These are phyloP conservation scores for Myripristis jacobus DNA, from an alignment of 2,797 vertebrate species.

Conservation along the genomic window DNA sequence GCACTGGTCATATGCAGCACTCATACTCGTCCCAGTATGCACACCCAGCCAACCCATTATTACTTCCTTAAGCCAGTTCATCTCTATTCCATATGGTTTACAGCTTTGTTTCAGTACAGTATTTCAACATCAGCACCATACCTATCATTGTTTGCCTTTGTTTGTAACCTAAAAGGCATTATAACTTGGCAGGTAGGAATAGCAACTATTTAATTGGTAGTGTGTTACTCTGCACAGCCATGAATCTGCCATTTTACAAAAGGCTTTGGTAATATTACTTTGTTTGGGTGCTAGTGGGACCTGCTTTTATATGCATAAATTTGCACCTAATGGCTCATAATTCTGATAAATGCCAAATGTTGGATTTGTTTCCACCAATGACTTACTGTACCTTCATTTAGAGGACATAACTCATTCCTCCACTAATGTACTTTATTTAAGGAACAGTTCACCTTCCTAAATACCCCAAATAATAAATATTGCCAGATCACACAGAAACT, in stretches of 20 bases:
- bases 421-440: not conserved
- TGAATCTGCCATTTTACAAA: too few relatives aligned
- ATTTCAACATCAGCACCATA: too few relatives aligned
- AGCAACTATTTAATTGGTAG: conserved; percentile 20
- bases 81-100: conserved; percentile 27
- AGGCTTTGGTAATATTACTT: too few relatives aligned
- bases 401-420: not conserved
- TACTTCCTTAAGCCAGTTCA: conserved; percentile 16
- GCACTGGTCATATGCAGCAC: not conserved
- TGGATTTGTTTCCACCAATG: not conserved
- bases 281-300: too few relatives aligned
- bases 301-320: too few relatives aligned
- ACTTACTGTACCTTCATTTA: not conserved
- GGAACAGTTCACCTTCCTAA: too few relatives aligned
- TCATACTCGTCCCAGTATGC: not conserved
- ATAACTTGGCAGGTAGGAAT: conserved; percentile 6
- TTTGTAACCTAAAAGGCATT: not conserved
- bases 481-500: too few relatives aligned
- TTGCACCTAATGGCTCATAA: not conserved
- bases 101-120: conserved; percentile 24
- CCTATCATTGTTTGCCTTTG: too few relatives aligned
- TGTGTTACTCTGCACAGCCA: too few relatives aligned
- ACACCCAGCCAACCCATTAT: conserved; percentile 25
- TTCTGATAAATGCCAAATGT: not conserved
- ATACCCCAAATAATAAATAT: too few relatives aligned